Conservation (phyloP, 2,113 vertebrate genomes). For the Struthidea cinerea region DNA sequence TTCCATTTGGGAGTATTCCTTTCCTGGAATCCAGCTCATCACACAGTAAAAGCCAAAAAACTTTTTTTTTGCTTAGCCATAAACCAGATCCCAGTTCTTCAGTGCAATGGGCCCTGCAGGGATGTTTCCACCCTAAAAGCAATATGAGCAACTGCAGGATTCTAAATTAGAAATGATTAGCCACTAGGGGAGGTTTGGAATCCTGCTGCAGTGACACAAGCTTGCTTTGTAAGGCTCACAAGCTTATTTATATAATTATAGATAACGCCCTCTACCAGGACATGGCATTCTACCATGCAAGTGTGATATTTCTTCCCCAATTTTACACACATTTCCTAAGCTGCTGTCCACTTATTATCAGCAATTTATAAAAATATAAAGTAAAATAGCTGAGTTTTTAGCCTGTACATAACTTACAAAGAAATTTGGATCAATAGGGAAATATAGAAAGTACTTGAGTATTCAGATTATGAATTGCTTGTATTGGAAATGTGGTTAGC, state of each 20-base stretch:
- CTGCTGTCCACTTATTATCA: not conserved
- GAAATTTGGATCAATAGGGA: conserved; percentile 26
- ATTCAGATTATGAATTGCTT: conserved; percentile 19
- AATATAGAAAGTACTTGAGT: conserved; percentile 12
- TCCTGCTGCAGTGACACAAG: not conserved
- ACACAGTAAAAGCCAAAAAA: not conserved
- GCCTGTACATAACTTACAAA: not conserved
- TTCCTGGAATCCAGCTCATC: not conserved
- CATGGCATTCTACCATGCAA: not conserved
- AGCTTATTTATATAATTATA: not conserved
- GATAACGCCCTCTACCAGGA: not conserved
- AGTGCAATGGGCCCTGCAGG: not conserved
- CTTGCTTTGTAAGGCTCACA: not conserved
- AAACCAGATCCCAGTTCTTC: not conserved
- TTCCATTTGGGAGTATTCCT: not conserved
- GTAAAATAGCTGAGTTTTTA: not conserved
- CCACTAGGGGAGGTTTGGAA: not conserved
- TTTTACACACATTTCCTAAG: not conserved
- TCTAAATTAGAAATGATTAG: not conserved
- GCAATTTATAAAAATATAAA: not conserved
- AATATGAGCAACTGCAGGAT: not conserved
- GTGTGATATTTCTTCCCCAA: not conserved
- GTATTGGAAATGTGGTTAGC: conserved; percentile 24
- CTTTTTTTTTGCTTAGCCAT: not conserved
- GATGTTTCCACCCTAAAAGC: not conserved